These are phyloP conservation scores for Eulimnadia texana DNA, from an alignment of 1,140 invertebrate species.

Conservation along the genomic window DNA sequence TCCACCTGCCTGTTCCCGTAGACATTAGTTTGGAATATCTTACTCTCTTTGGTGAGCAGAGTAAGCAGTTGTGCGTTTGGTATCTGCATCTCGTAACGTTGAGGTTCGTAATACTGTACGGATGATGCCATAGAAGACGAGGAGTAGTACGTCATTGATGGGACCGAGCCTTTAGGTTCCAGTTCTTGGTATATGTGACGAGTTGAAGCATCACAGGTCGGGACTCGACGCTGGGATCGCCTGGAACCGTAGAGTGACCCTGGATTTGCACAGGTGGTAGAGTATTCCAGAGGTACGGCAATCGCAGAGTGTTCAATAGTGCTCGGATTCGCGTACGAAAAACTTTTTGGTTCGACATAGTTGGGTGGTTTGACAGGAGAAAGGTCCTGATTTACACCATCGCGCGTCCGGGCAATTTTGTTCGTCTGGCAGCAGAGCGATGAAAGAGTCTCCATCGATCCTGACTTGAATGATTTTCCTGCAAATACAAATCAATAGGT, in stretches of 20 bases:
- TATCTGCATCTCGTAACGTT: neutral
- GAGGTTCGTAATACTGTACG: conserved; percentile 1
- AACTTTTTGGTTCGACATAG: conserved; percentile 2
- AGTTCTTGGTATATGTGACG: conserved; percentile 13
- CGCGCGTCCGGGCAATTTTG: neutral
- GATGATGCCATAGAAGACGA: conserved; percentile 10
- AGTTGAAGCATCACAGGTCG: neutral
- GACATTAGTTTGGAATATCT: neutral
- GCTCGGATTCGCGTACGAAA: conserved; percentile 7
- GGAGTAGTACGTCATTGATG: conserved; percentile 8
- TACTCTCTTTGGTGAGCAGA: conserved; percentile 1
- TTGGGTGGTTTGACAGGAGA: conserved; percentile 14
- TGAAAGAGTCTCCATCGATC: conserved; percentile 11
- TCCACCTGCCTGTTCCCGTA: neutral
- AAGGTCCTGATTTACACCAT: neutral
- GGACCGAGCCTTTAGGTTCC: neutral
- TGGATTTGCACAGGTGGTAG: neutral
- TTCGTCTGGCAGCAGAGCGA: conserved; percentile 8
- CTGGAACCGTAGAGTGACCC: neutral
- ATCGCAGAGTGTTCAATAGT: neutral
- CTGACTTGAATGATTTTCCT: neutral
- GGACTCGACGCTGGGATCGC: neutral
- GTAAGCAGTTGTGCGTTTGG: neutral
- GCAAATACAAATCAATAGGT: too few relatives aligned
- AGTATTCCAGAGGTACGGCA: neutral